Evolutionary conservation across 1,140 invertebrate genomes (phyloP).

Genomic region (Samia ricini): DNA sequence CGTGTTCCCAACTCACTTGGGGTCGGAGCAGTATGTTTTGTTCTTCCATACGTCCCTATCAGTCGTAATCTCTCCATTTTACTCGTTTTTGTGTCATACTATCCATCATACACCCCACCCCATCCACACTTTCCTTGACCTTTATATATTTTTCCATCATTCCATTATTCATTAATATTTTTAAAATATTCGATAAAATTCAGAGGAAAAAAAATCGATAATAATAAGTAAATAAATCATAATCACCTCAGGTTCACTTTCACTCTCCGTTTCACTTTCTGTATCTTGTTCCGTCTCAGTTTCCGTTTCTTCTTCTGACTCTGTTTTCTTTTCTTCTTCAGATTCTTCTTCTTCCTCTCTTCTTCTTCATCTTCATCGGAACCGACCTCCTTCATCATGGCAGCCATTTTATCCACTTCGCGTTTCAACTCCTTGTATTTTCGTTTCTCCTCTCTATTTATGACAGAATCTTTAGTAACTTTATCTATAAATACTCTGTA

Average conservation of each 20-base stretch:
- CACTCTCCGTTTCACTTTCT: constrained; percentile 80
- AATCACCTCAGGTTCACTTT: constrained; percentile 81
- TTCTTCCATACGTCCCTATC: no score
- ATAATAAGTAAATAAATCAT: not conserved
- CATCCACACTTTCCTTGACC: no score
- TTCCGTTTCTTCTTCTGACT: constrained; percentile 80
- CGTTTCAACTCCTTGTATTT: constrained; percentile 88
- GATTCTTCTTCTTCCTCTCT: constrained; percentile 82
- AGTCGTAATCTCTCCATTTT: no score
- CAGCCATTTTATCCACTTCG: constrained; percentile 93
- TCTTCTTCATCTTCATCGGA: constrained; percentile 85
- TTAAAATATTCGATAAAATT: no score
- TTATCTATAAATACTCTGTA: constrained; percentile 5
- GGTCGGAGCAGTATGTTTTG: no score
- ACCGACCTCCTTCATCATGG: constrained; percentile 87
- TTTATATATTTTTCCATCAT: no score
- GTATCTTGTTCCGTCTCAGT: constrained; percentile 80
- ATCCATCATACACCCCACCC: no score
- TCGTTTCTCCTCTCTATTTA: constrained; percentile 82
- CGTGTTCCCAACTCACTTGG: no score
- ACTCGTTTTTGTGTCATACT: no score
- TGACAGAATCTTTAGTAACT: not conserved
- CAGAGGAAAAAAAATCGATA: no score
- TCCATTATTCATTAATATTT: no score
- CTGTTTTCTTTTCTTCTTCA: constrained; percentile 80